Evolutionary conservation across 1,140 invertebrate species (phyloP).

Genomic region (Euschistus heros): DNA sequence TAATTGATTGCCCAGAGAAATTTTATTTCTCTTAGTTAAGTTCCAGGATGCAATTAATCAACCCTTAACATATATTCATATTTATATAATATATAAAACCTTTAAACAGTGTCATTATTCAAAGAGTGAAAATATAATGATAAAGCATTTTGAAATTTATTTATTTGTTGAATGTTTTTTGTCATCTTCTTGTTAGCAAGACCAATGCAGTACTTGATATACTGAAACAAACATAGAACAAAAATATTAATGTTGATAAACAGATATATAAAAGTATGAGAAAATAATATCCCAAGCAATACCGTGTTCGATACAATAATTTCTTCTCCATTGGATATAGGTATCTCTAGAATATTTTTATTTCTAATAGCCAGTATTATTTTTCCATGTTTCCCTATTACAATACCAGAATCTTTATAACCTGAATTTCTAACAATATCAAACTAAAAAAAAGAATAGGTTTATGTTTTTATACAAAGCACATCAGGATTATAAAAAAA

Average conservation of each 20-base stretch:
- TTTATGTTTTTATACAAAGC: background rate
- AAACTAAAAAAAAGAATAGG: conserved; percentile 33
- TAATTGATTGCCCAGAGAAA: background rate
- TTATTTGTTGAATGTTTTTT: conserved; percentile 27
- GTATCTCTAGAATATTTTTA: conserved; percentile 39
- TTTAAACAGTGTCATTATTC: too few relatives aligned
- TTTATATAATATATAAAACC: background rate
- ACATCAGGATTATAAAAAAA: background rate
- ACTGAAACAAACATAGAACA: conserved; percentile 28
- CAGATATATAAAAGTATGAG: background rate
- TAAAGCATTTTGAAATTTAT: conserved; percentile 14
- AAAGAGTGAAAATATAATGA: background rate
- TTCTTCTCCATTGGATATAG: conserved; percentile 34
- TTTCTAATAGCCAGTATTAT: conserved; percentile 40
- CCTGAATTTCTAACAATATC: conserved; percentile 38
- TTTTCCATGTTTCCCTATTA: conserved; percentile 39
- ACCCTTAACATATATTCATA: background rate
- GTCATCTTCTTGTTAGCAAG: conserved; percentile 31
- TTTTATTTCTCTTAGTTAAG: background rate
- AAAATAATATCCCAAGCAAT: conserved; percentile 17
- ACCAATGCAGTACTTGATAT: conserved; percentile 27
- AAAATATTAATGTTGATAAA: background rate
- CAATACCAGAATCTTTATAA: conserved; percentile 44
- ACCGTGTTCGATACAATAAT: conserved; percentile 36
- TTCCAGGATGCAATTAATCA: background rate